phyloP scores from a whole-genome alignment of 2,113 vertebrate species.

The Spea bombifrons region DNA sequence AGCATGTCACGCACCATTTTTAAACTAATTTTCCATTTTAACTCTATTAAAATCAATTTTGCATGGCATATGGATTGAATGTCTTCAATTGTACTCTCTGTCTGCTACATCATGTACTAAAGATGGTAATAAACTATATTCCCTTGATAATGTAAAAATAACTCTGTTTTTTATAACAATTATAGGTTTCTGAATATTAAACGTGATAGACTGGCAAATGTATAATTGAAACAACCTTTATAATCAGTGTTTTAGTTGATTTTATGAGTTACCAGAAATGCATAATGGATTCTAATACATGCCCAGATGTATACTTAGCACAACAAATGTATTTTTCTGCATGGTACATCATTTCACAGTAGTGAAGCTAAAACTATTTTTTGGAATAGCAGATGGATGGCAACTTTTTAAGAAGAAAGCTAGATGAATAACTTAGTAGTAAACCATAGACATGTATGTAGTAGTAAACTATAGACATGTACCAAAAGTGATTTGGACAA shows the following conservation, averaged over 20 bases:
- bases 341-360: neutral
- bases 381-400: too few relatives aligned
- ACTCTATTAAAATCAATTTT: slow-evolving; percentile 1
- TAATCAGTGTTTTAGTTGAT: neutral
- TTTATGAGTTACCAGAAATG: slow-evolving; percentile 7
- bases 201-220: slow-evolving; percentile 8
- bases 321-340: neutral
- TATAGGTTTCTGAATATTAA: slow-evolving; percentile 2
- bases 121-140: neutral
- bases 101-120: neutral
- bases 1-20: slow-evolving; percentile 14
- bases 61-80: neutral
- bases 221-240: slow-evolving; percentile 17
- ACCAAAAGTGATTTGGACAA: too few relatives aligned
- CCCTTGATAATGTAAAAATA: slow-evolving; percentile 7
- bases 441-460: too few relatives aligned
- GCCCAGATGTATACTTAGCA: neutral
- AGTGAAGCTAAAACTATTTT: too few relatives aligned
- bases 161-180: slow-evolving; percentile 6
- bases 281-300: slow-evolving; percentile 7
- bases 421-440: too few relatives aligned
- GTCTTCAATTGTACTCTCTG: neutral
- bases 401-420: too few relatives aligned
- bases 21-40: slow-evolving; percentile 38
- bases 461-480: too few relatives aligned